These are phyloP conservation scores for Phycodurus eques DNA, from an alignment of 2,113 vertebrate genomes.

Conservation along the genomic window DNA sequence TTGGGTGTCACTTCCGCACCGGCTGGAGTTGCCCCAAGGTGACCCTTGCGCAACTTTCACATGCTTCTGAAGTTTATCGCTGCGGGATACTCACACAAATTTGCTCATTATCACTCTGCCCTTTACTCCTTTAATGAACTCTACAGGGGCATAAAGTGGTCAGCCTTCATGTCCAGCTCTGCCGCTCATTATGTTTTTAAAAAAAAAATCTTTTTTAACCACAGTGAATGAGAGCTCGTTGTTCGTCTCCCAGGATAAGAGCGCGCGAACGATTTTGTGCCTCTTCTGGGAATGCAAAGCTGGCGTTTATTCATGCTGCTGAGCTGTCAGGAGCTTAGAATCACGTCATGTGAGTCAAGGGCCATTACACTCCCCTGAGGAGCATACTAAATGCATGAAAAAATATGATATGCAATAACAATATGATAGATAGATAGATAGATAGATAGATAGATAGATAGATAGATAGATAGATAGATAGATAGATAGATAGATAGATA, in stretches of 20 bases:
- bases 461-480: no score
- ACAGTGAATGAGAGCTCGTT: slow-evolving; percentile 3
- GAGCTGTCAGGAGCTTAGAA: slow-evolving; percentile 4
- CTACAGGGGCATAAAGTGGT: slow-evolving; percentile 13
- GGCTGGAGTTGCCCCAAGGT: slow-evolving; percentile 1
- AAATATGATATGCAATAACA: neutral
- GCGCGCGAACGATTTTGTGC: slow-evolving; percentile 1
- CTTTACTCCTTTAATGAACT: slow-evolving; percentile 24
- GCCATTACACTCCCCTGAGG: neutral
- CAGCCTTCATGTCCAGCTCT: slow-evolving; percentile 17
- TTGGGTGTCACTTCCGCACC: slow-evolving; percentile 18
- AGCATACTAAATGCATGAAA: neutral
- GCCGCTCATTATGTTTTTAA: slow-evolving; percentile 22
- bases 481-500: no score
- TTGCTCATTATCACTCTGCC: slow-evolving; percentile 20
- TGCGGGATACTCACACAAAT: neutral
- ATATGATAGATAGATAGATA: neutral
- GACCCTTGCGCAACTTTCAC: slow-evolving; percentile 40
- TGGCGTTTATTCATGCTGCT: neutral
- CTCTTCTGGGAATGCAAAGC: slow-evolving; percentile 2
- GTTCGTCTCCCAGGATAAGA: slow-evolving; percentile 9
- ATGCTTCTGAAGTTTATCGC: slow-evolving; percentile 5
- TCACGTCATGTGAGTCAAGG: slow-evolving; percentile 2
- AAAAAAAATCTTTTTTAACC: neutral
- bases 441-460: no score